Base-by-base conservation (phyloP, 2,888 invertebrate genomes). In the Rhingia rostrata region DNA sequence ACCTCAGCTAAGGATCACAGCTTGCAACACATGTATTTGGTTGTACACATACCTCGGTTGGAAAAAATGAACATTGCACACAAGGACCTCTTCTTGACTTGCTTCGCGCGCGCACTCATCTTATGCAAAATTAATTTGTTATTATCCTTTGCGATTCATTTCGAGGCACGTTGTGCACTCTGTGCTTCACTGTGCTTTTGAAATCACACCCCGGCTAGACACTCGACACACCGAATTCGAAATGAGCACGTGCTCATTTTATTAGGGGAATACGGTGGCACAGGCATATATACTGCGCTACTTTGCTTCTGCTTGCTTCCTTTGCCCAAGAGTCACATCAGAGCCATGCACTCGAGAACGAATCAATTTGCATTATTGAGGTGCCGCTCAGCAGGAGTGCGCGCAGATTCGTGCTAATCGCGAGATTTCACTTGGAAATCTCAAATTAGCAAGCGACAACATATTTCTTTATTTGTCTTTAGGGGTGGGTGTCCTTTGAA, bases 381-480 rank as follows among this genome's bases (percentile, higher is more conserved):
- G 79, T 73, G 73, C 79, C 79, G 73, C 72, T 54, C 63, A 64
- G 33, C 75, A 58, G 56, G 73, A 54, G 78, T 22, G 41, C 69
- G 69, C 74, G 53, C 74, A 49, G 61, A 75, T 80, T 84, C 84
- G 84, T 84, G 84, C 84, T 84, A 84, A 84, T 84, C 84, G 84
- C 80, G 75, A 80, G 84, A 84, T 84, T 84, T 84, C 84, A 84
- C 66, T 84, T 84, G 84, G 75, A 84, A 84, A 84, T 84, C 84
- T 84, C 80, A 80, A 84, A 84, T 84, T 84, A 84, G 80, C 84
- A 80, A 75, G 64, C 83, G 83, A 83, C 83, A 82, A 82, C 77
- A 82, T 78, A 82, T 82, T 82, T 77, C 53, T 37, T 12, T 47
- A 33, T 33, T 12, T 9, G 41, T 14, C 10, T 41, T 5, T 10